Conservation (phyloP, 2,888 invertebrate species). For the Meta bourneti region DNA sequence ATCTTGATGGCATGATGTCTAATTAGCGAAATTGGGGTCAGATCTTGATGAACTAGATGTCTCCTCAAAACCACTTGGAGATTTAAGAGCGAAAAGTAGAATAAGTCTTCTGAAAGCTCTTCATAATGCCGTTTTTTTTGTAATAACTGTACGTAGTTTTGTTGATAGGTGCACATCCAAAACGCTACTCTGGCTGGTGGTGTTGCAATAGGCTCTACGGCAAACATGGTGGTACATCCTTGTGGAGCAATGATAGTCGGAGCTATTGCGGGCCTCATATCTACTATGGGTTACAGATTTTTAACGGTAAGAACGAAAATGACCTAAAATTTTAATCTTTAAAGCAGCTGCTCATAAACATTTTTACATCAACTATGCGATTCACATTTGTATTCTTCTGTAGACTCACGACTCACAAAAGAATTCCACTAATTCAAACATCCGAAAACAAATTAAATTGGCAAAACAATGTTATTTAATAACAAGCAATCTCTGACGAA, state of each 20-base stretch:
- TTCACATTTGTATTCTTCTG: no score
- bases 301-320: constrained; percentile 81
- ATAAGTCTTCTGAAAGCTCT: neutral
- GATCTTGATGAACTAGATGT: no score
- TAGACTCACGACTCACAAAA: no score
- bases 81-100: no score
- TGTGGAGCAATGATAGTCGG: constrained; percentile 91
- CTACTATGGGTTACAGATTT: constrained; percentile 90
- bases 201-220: constrained; percentile 93
- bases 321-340: neutral
- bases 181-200: constrained; percentile 95
- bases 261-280: constrained; percentile 87
- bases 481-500: no score
- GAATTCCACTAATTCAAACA: no score
- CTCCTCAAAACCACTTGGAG: no score
- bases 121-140: neutral
- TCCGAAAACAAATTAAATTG: no score
- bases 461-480: no score
- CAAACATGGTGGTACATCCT: constrained; percentile 89
- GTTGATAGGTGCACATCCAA: constrained; percentile 88
- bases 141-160: constrained; percentile 26
- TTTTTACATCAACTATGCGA: no score
- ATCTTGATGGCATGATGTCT: no score
- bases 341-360: neutral
- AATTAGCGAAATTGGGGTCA: no score